A percentile compares a stretch with the other conserved stretches of the same genome.
phyloP scores from a whole-genome alignment of 2,888 invertebrate genomes.

The Dasysyrphus tricinctus region DNA sequence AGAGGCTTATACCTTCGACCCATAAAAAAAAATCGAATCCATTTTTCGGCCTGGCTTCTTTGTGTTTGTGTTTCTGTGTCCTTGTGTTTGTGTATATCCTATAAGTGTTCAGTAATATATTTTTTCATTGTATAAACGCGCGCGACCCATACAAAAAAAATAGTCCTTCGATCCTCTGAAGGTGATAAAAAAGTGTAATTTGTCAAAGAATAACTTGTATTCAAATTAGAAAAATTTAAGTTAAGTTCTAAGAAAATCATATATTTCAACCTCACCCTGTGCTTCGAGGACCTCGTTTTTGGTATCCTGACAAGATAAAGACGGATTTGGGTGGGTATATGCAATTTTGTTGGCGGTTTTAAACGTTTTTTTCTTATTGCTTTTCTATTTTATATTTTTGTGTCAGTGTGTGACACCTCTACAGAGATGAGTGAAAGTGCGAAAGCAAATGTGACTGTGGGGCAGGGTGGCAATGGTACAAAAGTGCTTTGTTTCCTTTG shows the following conservation, averaged over 20 bases:
- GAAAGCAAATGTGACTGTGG: constrained; percentile 7
- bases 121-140: constrained; percentile 43
- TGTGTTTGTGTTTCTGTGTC: constrained; percentile 17
- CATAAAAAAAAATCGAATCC: constrained; percentile 54
- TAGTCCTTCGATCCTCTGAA: constrained; percentile 3
- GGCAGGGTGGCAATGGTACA: not conserved
- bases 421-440: constrained; percentile 33
- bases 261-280: not conserved
- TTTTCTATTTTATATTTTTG: not conserved
- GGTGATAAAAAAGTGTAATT: constrained; percentile 34
- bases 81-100: constrained; percentile 9
- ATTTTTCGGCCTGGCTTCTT: constrained; percentile 1
- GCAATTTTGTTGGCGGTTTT: constrained; percentile 64
- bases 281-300: not conserved
- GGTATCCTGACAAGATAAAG: constrained; percentile 33
- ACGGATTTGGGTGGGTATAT: constrained; percentile 49
- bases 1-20: constrained; percentile 30
- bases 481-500: constrained; percentile 28
- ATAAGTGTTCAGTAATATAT: constrained; percentile 11
- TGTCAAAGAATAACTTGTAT: constrained; percentile 12
- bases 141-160: constrained; percentile 31
- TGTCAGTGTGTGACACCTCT: constrained; percentile 25
- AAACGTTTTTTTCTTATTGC: not conserved
- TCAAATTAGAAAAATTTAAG: not conserved
- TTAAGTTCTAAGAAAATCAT: not conserved